Evolutionary conservation across 2,888 invertebrate species (phyloP).

Genomic region (Erebia epiphron): DNA sequence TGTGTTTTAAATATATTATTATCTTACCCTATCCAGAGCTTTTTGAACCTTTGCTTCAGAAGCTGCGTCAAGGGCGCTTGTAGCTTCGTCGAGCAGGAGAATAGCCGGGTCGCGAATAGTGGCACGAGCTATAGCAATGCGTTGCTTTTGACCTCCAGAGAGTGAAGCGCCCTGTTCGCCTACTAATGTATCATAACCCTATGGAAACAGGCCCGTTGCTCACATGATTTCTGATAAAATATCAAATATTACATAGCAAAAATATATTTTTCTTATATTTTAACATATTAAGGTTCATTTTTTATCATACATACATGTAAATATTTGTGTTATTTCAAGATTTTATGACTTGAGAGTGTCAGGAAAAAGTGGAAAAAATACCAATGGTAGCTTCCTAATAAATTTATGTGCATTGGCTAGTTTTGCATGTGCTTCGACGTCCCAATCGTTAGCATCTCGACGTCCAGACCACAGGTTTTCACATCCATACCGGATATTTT

Average conservation of each 20-base stretch:
- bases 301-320: too few species aligned
- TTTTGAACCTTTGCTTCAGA: conserved; percentile 93
- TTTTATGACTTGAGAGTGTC: neutral
- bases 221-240: neutral
- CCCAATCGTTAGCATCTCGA: conserved; percentile 83
- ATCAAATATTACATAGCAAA: too few species aligned
- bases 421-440: conserved; percentile 87
- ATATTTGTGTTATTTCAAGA: too few species aligned
- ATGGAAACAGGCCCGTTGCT: neutral
- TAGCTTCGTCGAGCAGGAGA: conserved; percentile 92
- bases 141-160: conserved; percentile 94
- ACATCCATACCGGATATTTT: conserved; percentile 93
- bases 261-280: neutral
- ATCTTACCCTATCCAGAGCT: conserved; percentile 60
- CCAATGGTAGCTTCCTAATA: conserved; percentile 86
- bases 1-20: neutral
- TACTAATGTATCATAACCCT: conserved; percentile 91
- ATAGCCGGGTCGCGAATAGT: conserved; percentile 91
- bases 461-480: conserved; percentile 92
- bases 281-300: too few species aligned
- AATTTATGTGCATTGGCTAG: conserved; percentile 91
- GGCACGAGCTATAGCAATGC: conserved; percentile 94
- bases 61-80: conserved; percentile 92
- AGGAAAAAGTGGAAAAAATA: neutral
- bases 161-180: conserved; percentile 92